Percentiles rank a stretch among this genome's conserved stretches.
These are phyloP conservation scores for Pterostichus niger DNA, from an alignment of 2,888 invertebrate genomes.

Conservation along the genomic window DNA sequence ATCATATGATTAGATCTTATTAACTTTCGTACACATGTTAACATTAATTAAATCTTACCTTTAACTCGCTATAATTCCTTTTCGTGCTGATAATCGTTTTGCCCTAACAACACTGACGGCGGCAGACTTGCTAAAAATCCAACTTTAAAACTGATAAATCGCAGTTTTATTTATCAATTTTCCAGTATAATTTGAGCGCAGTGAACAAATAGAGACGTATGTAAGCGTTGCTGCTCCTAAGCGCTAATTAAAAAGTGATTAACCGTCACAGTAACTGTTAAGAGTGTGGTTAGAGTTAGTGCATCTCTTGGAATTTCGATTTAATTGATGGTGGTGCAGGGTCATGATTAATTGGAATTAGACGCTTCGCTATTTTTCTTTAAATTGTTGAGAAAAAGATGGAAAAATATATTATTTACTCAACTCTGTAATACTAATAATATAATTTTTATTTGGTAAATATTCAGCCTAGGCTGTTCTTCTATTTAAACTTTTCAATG, in stretches of 20 bases:
- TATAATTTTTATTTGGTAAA: too few species aligned
- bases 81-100: constrained; percentile 15
- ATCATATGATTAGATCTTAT: constrained; percentile 54
- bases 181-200: not conserved
- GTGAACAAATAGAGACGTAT: constrained; percentile 43
- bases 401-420: too few species aligned
- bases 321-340: constrained; percentile 11
- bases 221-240: constrained; percentile 14
- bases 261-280: constrained; percentile 3
- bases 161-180: constrained; percentile 55
- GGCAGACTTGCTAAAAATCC: not conserved
- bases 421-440: too few species aligned
- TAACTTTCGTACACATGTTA: constrained; percentile 19
- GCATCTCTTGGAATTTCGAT: constrained; percentile 19
- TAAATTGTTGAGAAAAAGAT: too few species aligned
- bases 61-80: constrained; percentile 1
- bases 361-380: too few species aligned
- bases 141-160: constrained; percentile 44
- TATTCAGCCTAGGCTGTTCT: too few species aligned
- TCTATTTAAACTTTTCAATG: too few species aligned
- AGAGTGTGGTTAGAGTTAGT: not conserved
- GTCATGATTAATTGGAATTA: not conserved
- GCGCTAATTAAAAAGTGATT: constrained; percentile 51
- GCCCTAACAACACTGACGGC: constrained; percentile 15
- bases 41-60: constrained; percentile 58